Evolutionary conservation across 2,113 vertebrate genomes (phyloP).

Genomic region (Isichthys henryi): DNA sequence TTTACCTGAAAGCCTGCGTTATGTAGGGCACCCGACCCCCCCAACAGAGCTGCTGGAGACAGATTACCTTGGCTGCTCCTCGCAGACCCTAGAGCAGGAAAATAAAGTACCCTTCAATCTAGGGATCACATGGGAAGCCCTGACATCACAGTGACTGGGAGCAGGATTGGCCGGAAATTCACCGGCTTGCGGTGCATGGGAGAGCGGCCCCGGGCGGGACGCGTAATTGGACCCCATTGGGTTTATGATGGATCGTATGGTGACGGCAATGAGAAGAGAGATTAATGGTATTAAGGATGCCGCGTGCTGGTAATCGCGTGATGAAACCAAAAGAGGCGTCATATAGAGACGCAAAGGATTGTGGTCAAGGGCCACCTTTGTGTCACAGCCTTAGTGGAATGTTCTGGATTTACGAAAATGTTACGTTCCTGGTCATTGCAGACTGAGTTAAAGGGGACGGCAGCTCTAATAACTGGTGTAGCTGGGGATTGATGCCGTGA

Average conservation of each 20-base stretch:
- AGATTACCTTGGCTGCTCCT: not conserved
- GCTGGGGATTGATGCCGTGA: not conserved
- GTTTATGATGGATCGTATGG: not conserved
- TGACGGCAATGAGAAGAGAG: not conserved
- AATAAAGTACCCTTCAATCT: constrained; percentile 22
- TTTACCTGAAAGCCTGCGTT: not conserved
- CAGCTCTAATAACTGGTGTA: not conserved
- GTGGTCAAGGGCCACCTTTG: not conserved
- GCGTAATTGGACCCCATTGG: not conserved
- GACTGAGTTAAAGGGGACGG: not conserved
- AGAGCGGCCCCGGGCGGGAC: not conserved
- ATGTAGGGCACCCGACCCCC: constrained; percentile 3
- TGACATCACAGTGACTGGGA: not conserved
- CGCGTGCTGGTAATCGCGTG: not conserved
- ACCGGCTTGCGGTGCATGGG: not conserved
- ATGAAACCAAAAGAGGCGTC: not conserved
- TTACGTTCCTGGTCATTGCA: not conserved
- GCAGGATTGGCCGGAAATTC: not conserved
- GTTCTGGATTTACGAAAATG: not conserved
- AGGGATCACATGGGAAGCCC: not conserved
- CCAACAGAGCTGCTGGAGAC: not conserved
- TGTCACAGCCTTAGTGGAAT: not conserved
- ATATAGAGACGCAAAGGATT: not conserved
- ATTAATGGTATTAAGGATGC: not conserved
- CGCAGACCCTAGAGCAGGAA: not conserved